phyloP scores from a whole-genome alignment of 2,113 vertebrate species.

The Trematocara macrostoma region DNA sequence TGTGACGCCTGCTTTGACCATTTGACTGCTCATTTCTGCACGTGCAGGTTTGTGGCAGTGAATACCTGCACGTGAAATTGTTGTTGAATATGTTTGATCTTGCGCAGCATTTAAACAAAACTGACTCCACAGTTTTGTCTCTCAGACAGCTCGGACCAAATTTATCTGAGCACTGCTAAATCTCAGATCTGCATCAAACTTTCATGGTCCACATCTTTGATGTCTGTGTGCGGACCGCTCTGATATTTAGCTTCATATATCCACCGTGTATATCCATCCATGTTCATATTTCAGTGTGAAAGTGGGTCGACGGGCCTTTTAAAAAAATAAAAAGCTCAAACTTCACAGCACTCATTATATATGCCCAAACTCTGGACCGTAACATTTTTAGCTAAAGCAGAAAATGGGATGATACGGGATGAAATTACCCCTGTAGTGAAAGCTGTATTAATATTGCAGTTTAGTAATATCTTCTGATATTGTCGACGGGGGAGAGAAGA shows the following conservation, averaged over 20 bases:
- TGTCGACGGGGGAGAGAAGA: neutral
- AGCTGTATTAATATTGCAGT: neutral
- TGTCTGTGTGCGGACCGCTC: rapidly evolving
- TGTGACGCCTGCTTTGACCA: rapidly evolving
- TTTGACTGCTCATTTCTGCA: neutral
- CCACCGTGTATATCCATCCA: neutral
- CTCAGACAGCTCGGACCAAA: neutral
- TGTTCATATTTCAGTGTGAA: neutral
- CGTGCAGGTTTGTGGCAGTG: neutral
- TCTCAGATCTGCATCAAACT: neutral
- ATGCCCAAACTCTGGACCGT: neutral
- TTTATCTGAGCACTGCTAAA: rapidly evolving
- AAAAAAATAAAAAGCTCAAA: neutral
- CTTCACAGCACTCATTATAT: neutral
- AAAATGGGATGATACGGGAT: neutral
- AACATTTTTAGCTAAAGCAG: neutral
- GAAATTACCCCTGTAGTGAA: neutral
- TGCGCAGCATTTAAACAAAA: neutral
- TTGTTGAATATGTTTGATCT: neutral
- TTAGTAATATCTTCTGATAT: neutral
- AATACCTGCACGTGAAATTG: rapidly evolving
- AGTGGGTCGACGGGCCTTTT: neutral
- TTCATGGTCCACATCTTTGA: rapidly evolving
- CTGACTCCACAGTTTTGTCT: neutral
- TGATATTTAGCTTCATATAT: neutral